phyloP scores from a whole-genome alignment of 2,888 invertebrate species.

The Cephus spinipes region DNA sequence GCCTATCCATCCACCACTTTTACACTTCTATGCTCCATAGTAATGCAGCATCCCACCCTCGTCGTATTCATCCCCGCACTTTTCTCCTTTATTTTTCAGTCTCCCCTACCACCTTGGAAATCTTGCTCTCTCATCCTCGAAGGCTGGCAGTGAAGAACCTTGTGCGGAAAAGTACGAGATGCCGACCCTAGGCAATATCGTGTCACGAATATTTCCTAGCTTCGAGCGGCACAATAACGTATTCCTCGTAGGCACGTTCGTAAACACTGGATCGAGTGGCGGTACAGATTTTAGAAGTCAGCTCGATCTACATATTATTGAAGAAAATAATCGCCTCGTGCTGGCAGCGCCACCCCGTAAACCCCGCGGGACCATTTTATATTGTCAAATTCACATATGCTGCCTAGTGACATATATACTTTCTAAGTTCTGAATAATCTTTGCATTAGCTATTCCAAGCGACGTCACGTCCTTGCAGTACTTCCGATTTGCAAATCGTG shows the following conservation, averaged over 20 bases:
- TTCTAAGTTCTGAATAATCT: neutral
- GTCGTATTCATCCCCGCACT: neutral
- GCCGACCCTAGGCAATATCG: too few species aligned
- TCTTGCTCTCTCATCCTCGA: neutral
- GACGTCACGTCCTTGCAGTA: neutral
- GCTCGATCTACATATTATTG: neutral
- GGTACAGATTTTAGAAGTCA: neutral
- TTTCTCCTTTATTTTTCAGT: neutral
- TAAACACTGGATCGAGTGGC: neutral
- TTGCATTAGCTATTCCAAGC: neutral
- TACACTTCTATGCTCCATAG: neutral
- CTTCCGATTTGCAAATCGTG: neutral
- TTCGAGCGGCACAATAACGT: neutral
- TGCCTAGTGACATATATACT: neutral
- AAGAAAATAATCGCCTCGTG: neutral
- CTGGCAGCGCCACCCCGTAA: neutral
- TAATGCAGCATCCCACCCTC: neutral
- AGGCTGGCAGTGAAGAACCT: neutral
- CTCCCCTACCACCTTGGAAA: neutral
- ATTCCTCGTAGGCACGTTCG: neutral
- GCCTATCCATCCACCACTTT: neutral
- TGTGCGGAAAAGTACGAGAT: neutral
- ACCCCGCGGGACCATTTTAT: neutral
- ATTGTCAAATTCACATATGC: neutral
- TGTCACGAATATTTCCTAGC: neutral